Conservation (phyloP, 2,888 invertebrate species). For the Chaitophorus viminalis region DNA sequence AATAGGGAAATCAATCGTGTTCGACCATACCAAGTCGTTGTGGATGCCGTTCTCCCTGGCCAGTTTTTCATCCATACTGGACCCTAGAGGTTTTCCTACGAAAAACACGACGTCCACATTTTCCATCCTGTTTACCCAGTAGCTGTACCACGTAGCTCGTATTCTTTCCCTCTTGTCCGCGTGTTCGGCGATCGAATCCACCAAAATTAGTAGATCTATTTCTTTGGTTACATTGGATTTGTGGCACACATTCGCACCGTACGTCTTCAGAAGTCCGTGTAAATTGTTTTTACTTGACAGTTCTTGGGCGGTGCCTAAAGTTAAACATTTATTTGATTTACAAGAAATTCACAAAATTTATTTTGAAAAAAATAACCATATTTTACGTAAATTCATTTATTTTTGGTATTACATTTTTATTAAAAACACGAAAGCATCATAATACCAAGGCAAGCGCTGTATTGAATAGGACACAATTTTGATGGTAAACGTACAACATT, state of each 20-base stretch:
- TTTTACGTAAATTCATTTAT: no score
- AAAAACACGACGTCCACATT: background rate
- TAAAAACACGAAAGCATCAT: no score
- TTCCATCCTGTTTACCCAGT: no score
- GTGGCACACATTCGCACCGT: background rate
- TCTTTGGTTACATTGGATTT: background rate
- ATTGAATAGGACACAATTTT: no score
- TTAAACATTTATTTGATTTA: no score
- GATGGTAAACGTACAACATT: no score
- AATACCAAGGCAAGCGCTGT: no score
- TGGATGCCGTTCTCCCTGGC: background rate
- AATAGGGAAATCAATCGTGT: background rate
- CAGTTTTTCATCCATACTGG: background rate
- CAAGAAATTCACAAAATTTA: no score
- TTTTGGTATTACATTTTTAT: no score
- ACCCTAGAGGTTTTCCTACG: background rate
- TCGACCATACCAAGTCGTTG: background rate
- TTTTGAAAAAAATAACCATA: no score
- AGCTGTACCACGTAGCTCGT: background rate
- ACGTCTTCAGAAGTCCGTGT: background rate
- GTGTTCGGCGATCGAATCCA: background rate
- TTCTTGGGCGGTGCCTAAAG: no score
- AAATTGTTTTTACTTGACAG: background rate
- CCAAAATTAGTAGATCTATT: background rate
- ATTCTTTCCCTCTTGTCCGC: background rate